Percentiles rank a stretch among this genome's conserved stretches.
Conservation (phyloP, 2,113 vertebrate genomes). For the Chunga burmeisteri region DNA sequence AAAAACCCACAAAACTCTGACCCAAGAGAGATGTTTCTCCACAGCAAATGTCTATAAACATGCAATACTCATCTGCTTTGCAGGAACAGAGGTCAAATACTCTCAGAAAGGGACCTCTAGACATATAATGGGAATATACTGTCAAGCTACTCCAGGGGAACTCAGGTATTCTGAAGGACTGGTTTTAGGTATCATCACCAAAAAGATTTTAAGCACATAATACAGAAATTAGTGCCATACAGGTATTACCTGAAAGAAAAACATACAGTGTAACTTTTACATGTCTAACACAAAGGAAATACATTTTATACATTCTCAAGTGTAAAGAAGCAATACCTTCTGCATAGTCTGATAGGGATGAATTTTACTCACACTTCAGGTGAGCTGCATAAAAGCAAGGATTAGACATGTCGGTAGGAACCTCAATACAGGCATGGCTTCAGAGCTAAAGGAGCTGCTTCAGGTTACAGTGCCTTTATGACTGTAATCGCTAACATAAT, state of each 20-base stretch:
- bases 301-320: background rate
- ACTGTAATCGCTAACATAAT: too few species aligned
- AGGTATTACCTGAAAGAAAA: background rate
- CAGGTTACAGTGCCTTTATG: background rate
- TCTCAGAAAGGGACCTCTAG: background rate
- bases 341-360: background rate
- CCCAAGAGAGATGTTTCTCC: background rate
- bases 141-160: background rate
- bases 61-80: background rate
- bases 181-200: background rate
- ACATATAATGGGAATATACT: background rate
- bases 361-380: background rate
- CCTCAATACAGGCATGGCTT: background rate
- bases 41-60: background rate
- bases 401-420: background rate
- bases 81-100: background rate
- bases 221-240: background rate
- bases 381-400: background rate
- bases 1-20: background rate
- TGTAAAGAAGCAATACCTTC: background rate
- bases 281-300: background rate
- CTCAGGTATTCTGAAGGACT: background rate
- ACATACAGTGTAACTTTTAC: background rate
- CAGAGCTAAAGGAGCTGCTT: background rate
- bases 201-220: background rate